Evolutionary conservation across 2,888 invertebrate species (phyloP).

Genomic region (Nesidiocoris tenuis): DNA sequence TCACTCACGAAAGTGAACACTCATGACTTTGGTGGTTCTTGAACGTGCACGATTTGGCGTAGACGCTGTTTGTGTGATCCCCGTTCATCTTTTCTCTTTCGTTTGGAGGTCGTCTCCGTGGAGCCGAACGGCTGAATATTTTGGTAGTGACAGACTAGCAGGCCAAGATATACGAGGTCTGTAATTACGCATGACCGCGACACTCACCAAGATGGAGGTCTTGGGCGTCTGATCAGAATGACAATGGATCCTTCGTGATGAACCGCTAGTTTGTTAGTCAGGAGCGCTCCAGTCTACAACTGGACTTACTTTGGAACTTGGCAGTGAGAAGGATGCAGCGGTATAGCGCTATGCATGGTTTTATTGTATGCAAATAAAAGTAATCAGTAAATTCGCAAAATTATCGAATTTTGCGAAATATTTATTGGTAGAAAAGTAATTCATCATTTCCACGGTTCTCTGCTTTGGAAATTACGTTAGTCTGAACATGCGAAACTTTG

Average conservation of each 20-base stretch:
- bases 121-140: slow-evolving; percentile 20
- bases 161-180: neutral
- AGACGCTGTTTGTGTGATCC: neutral
- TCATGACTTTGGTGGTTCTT: neutral
- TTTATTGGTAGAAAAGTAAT: no score
- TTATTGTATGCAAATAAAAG: neutral
- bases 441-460: no score
- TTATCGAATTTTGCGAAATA: no score
- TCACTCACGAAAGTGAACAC: no score
- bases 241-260: slow-evolving; percentile 1
- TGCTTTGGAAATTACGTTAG: no score
- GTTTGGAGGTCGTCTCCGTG: neutral
- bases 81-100: slow-evolving; percentile 20
- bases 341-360: neutral
- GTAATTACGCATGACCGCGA: slow-evolving; percentile 26
- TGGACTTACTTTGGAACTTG: neutral
- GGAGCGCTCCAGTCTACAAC: neutral
- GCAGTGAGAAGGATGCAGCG: neutral
- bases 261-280: neutral
- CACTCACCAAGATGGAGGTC: neutral
- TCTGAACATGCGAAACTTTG: no score
- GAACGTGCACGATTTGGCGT: neutral
- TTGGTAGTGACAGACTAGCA: neutral
- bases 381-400: neutral
- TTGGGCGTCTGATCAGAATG: slow-evolving; percentile 11